phyloP scores from a whole-genome alignment of 92 coral and sea anemone species.

The Paragorgia papillata region DNA sequence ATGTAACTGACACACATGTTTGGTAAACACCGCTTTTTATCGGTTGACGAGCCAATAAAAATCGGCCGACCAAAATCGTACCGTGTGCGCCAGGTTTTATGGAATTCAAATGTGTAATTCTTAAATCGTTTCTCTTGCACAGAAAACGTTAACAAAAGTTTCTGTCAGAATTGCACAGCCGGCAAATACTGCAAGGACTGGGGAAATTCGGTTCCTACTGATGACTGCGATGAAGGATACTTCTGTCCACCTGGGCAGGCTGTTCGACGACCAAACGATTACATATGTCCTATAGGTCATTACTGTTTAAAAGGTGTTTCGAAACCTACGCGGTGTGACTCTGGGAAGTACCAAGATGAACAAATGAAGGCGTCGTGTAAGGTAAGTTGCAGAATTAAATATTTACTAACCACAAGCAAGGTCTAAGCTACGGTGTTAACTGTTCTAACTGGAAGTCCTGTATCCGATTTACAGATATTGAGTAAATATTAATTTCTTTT shows the following conservation, averaged over 20 bases:
- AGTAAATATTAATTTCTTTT: too few relatives aligned
- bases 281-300: conserved; percentile 79
- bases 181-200: conserved; percentile 83
- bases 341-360: conserved; percentile 87
- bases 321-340: conserved; percentile 73
- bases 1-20: too few relatives aligned
- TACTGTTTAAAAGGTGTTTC: conserved; percentile 79
- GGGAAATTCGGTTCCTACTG: conserved; percentile 71
- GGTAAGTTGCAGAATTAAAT: conserved; percentile 44
- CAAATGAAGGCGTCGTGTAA: conserved; percentile 65
- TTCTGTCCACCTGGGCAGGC: conserved; percentile 90
- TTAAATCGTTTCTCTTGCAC: conserved; percentile 38
- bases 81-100: too few relatives aligned
- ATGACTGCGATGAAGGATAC: conserved; percentile 75
- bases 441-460: too few relatives aligned
- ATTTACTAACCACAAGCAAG: too few relatives aligned
- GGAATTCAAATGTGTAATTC: too few relatives aligned
- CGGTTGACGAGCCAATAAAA: too few relatives aligned
- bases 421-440: too few relatives aligned
- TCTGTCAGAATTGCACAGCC: conserved; percentile 75
- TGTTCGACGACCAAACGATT: conserved; percentile 66
- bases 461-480: too few relatives aligned
- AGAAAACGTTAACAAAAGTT: conserved; percentile 58
- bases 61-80: too few relatives aligned
- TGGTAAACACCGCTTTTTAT: too few relatives aligned